Evolutionary conservation across 2,797 vertebrate genomes (phyloP).

Genomic region (Nasua narica): DNA sequence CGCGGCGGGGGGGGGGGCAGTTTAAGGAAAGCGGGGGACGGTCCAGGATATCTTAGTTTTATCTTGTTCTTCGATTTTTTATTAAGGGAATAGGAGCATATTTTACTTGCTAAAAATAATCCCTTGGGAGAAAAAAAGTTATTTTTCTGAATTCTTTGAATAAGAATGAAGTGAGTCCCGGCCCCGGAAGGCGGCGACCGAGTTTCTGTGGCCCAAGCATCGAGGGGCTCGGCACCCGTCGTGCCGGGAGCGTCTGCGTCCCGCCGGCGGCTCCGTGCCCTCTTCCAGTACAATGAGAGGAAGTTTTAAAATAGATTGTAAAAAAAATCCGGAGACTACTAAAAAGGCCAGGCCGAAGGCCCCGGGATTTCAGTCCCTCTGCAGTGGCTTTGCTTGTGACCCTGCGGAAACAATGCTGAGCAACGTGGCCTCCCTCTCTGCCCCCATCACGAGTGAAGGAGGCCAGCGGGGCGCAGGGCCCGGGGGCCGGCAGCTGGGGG

Average conservation of each 20-base stretch:
- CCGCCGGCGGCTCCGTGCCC: background rate
- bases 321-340: background rate
- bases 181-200: accelerated
- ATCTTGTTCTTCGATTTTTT: background rate
- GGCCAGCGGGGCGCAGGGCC: background rate
- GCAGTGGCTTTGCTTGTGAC: background rate
- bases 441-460: accelerated
- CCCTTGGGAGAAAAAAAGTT: background rate
- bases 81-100: background rate
- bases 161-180: background rate
- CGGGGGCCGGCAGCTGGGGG: background rate
- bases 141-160: background rate
- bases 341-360: background rate
- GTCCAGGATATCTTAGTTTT: background rate
- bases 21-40: background rate
- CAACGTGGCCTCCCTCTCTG: accelerated
- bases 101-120: background rate
- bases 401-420: background rate
- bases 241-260: background rate
- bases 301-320: slow-evolving; percentile 15
- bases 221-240: accelerated
- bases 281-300: background rate
- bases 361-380: background rate
- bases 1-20: background rate
- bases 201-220: accelerated